Evolutionary conservation across 2,888 invertebrate species (phyloP).

Genomic region (Crocallis elinguaria): DNA sequence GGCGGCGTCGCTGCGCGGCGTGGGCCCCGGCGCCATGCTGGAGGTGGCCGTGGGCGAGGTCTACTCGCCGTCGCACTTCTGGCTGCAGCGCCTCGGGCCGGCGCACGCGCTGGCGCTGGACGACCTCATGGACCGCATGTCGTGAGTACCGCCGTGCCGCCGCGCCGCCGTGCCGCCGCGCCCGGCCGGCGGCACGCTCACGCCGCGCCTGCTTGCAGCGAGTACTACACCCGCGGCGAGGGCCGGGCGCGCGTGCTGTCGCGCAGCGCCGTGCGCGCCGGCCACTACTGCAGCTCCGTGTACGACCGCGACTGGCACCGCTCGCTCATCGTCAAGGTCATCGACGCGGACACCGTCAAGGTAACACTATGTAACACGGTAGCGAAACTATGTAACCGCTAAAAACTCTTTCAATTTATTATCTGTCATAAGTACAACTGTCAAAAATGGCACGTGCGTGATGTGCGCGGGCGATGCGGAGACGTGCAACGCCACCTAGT

Average conservation of each 20-base stretch:
- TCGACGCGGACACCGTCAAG: conserved; percentile 73
- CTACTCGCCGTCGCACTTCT: conserved; percentile 85
- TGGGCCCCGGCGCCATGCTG: conserved; percentile 56
- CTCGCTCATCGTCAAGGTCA: conserved; percentile 71
- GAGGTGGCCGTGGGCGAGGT: conserved; percentile 79
- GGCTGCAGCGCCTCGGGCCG: conserved; percentile 74
- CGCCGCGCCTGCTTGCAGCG: conserved; percentile 40
- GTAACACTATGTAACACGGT: conserved; percentile 40
- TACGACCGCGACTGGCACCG: conserved; percentile 82
- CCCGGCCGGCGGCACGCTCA: not conserved
- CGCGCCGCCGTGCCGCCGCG: no score
- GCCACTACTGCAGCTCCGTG: conserved; percentile 75
- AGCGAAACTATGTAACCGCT: no score
- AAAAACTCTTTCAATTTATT: no score
- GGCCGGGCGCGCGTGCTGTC: conserved; percentile 58
- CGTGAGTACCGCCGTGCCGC: conserved; percentile 57
- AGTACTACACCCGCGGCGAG: conserved; percentile 58
- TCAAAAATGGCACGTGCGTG: no score
- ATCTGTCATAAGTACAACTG: no score
- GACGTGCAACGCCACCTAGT: no score
- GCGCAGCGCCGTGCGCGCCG: conserved; percentile 66
- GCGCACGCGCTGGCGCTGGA: conserved; percentile 65
- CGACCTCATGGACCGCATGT: conserved; percentile 80
- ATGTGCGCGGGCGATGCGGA: no score
- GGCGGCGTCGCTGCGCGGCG: conserved; percentile 39